Percentiles rank a stretch among this genome's conserved stretches.
phyloP scores from a whole-genome alignment of 2,888 invertebrate genomes.

The Scaptomyza reducta region DNA sequence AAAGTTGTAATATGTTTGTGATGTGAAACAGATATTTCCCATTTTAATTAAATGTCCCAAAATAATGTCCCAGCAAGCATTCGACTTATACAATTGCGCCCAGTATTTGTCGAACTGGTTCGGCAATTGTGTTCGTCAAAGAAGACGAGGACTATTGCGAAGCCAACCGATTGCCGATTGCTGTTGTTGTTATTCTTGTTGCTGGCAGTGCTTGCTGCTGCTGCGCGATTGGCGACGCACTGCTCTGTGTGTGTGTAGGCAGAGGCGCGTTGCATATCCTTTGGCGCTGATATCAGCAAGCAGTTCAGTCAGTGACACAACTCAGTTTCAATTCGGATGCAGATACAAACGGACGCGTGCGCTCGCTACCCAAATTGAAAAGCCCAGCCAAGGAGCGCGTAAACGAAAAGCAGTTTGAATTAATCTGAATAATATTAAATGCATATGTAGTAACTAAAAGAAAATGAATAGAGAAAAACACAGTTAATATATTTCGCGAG shows the following conservation, averaged over 20 bases:
- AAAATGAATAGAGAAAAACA: not conserved
- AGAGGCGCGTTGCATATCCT: conserved; percentile 68
- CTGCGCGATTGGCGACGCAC: conserved; percentile 63
- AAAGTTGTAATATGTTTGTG: not conserved
- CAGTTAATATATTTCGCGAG: conserved; percentile 9
- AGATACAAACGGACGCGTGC: conserved; percentile 76
- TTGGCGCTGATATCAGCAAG: conserved; percentile 63
- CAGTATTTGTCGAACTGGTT: conserved; percentile 11
- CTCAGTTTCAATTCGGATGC: conserved; percentile 81
- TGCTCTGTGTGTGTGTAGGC: conserved; percentile 10
- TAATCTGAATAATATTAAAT: not conserved
- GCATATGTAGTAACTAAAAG: not conserved
- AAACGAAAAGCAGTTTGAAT: conserved; percentile 10
- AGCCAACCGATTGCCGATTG: conserved; percentile 18
- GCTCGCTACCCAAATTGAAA: conserved; percentile 15
- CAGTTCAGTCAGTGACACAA: conserved; percentile 64
- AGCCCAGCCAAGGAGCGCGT: conserved; percentile 31
- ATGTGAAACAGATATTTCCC: not conserved
- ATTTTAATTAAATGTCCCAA: conserved; percentile 1
- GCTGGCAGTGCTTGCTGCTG: conserved; percentile 26
- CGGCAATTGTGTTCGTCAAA: conserved; percentile 4
- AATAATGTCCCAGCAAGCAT: not conserved
- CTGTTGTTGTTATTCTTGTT: conserved; percentile 26
- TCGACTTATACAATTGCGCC: conserved; percentile 17
- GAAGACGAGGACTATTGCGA: conserved; percentile 9